Evolutionary conservation across 2,113 vertebrate genomes (phyloP).

Genomic region (Apaloderma vittatum): DNA sequence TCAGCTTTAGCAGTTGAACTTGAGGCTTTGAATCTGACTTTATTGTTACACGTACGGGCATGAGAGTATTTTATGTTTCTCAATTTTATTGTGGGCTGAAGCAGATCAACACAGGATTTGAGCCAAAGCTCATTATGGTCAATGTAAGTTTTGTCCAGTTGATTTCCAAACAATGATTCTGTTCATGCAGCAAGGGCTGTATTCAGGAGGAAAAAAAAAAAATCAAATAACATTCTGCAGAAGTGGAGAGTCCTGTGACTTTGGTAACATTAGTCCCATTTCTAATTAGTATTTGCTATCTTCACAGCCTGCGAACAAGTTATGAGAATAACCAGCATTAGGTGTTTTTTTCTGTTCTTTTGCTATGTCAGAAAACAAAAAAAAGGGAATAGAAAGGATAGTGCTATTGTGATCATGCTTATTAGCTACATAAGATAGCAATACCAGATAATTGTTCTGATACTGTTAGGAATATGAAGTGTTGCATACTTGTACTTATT

Average conservation of each 20-base stretch:
- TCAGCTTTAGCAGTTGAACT: background rate
- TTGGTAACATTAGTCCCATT: background rate
- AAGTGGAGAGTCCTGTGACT: background rate
- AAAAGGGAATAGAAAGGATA: background rate
- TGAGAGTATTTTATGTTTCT: conserved; percentile 27
- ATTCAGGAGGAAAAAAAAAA: background rate
- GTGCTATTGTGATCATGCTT: background rate
- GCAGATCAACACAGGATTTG: conserved; percentile 43
- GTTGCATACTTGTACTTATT: background rate
- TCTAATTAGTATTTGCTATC: background rate
- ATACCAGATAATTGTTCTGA: background rate
- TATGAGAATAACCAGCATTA: background rate
- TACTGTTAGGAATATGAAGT: background rate
- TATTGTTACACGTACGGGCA: background rate
- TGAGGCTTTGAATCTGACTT: background rate
- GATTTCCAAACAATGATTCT: conserved; percentile 4
- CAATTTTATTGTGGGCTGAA: background rate
- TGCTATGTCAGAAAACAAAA: background rate
- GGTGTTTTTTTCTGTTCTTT: background rate
- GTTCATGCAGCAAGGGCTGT: background rate
- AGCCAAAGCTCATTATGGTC: conserved; percentile 47
- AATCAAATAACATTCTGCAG: background rate
- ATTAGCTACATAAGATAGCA: background rate
- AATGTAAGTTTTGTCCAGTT: conserved; percentile 28
- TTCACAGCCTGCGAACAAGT: background rate